Percentiles rank a stretch among this genome's conserved stretches.
Conservation (phyloP, 64 coral and sea anemone species). For the Stichodactyla helianthus region DNA sequence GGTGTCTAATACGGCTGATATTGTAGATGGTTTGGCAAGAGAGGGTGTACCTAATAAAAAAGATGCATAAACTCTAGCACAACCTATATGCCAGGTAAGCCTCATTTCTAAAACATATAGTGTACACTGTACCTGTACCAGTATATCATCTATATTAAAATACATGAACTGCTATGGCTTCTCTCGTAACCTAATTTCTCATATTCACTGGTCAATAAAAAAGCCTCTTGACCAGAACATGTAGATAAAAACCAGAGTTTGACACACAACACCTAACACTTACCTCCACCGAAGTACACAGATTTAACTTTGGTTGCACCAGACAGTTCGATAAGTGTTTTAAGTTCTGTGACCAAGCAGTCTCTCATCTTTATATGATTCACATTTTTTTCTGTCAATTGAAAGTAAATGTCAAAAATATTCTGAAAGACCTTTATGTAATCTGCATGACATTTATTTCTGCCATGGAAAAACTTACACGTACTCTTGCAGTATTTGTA, state of each 20-base stretch:
- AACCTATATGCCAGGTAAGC: no score
- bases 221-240: no score
- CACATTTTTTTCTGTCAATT: conserved; percentile 41
- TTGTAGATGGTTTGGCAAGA: conserved; percentile 64
- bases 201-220: no score
- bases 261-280: neutral
- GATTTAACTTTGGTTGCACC: conserved; percentile 57
- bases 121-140: no score
- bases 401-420: neutral
- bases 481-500: neutral
- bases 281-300: conserved; percentile 87
- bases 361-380: conserved; percentile 66
- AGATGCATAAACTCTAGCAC: neutral
- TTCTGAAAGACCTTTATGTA: neutral
- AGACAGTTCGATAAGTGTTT: conserved; percentile 36
- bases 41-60: conserved; percentile 55
- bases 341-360: conserved; percentile 59
- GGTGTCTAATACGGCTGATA: conserved; percentile 53
- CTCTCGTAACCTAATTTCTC: no score
- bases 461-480: neutral
- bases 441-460: neutral
- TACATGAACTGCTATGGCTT: no score
- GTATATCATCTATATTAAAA: no score
- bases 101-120: no score
- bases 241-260: no score